Evolutionary conservation across 2,888 invertebrate genomes (phyloP), one percentile per base, ranked within the genome.

Genomic region (Cordilura impudica): DNA sequence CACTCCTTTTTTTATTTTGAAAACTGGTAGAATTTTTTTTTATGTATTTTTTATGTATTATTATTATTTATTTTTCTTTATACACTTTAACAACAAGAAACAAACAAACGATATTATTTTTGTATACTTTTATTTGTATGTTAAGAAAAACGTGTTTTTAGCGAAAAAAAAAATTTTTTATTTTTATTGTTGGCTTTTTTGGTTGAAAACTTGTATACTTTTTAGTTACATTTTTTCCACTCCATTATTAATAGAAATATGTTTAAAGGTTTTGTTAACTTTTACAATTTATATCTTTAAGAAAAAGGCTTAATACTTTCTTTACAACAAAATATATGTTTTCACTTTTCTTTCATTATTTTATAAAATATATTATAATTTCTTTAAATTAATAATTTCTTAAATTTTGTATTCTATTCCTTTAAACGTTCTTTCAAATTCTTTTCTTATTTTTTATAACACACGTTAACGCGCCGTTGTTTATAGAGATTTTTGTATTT

Each of bases 141-240:
- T 79, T 66, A 63, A 53, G 71, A 61, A 79, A 79, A 79, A 79
- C 75, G 71, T 77, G 80, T 80, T 76, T 76, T 74, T 47, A 26
- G 60, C 54, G 47, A 65, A 63, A 75, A 75, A 65, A 51, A 45
- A 54, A 61, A 29, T 51, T 58, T 69, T 65, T 65, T 72, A 63
- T 67, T 75, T 51, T 58, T 69, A 69, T 65, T 72, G 67, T 67
- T 75, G 58, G 51, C 49, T 63, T 54, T 51, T 74, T 78, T 60
- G 39, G 26, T 66, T 61, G 67, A 35, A 79, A 79, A 74, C 79
- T 79, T 75, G 79, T 63, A 75, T 53, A 79, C 43, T 61, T 58
- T 79, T 54, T 51, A 79, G 79, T 79, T 79, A 75, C 54, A 72
- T 67, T 79, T 78, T 63, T 66, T 69, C 39, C 21, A 73, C 58